These are phyloP conservation scores for Trididemnum nubilum DNA, from an alignment of 23 tunicate species.

Conservation along the genomic window DNA sequence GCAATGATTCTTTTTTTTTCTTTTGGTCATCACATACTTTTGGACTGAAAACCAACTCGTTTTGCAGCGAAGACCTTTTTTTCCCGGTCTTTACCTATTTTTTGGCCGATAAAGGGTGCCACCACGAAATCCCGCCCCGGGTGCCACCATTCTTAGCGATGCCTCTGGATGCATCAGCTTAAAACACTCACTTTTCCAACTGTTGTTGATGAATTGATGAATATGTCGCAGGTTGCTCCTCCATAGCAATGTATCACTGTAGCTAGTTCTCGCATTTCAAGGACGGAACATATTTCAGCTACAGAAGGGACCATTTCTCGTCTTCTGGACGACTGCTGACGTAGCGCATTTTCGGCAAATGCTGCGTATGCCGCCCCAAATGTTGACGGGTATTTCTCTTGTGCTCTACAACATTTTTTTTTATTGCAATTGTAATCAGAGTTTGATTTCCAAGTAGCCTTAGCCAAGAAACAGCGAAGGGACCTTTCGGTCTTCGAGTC, in stretches of 20 bases:
- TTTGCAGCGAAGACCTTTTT: too few relatives aligned
- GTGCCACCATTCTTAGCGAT: too few relatives aligned
- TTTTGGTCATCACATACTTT: too few relatives aligned
- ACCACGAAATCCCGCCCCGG: too few relatives aligned
- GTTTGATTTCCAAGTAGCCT: too few relatives aligned
- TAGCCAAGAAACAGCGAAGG: not conserved
- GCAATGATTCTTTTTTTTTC: too few relatives aligned
- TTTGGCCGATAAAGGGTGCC: too few relatives aligned
- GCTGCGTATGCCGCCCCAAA: constrained; percentile 77
- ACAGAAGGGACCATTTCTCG: constrained; percentile 83
- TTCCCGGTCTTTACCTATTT: too few relatives aligned
- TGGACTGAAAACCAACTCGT: too few relatives aligned
- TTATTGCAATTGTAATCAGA: not conserved
- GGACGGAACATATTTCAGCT: constrained; percentile 63
- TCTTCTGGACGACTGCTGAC: constrained; percentile 64
- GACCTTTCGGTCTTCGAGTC: too few relatives aligned
- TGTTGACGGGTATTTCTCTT: constrained; percentile 71
- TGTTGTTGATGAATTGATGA: constrained; percentile 69
- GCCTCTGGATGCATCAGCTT: too few relatives aligned
- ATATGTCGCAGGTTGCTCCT: constrained; percentile 90
- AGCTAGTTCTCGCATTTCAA: constrained; percentile 64
- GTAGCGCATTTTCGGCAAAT: constrained; percentile 62
- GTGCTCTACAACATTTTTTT: constrained; percentile 51
- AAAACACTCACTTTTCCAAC: constrained; percentile 82
- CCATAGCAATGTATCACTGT: constrained; percentile 84